Percentiles rank a stretch among this genome's conserved stretches.
These are phyloP conservation scores for Phalacrocorax aristotelis DNA, from an alignment of 2,113 vertebrate genomes.

Conservation along the genomic window DNA sequence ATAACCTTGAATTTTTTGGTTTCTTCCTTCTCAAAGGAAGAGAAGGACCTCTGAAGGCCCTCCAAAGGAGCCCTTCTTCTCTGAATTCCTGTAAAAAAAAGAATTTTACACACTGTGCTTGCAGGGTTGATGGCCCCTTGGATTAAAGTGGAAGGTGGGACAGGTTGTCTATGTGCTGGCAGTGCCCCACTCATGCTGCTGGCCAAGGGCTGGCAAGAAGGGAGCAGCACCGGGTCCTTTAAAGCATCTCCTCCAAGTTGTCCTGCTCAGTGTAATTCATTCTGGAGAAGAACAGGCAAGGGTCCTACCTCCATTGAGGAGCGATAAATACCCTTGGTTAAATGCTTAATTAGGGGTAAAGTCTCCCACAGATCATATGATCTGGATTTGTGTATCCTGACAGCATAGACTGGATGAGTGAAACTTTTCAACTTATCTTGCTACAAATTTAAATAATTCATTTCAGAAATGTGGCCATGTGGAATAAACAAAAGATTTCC, in stretches of 20 bases:
- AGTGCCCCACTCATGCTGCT: neutral
- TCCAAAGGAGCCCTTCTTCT: neutral
- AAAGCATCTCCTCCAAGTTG: neutral
- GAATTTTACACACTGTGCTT: neutral
- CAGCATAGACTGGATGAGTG: neutral
- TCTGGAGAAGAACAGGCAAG: neutral
- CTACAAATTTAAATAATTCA: neutral
- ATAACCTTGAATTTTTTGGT: neutral
- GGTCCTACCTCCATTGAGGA: neutral
- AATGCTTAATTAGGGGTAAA: neutral
- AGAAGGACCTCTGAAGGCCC: neutral
- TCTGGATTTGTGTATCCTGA: neutral
- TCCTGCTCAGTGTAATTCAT: neutral
- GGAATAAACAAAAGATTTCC: neutral
- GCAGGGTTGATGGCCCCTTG: neutral
- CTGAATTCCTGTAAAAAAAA: neutral
- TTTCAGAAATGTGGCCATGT: neutral
- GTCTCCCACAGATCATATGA: neutral
- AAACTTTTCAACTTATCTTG: neutral
- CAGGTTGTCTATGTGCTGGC: neutral
- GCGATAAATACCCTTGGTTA: neutral
- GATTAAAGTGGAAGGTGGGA: neutral
- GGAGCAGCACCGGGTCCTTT: neutral
- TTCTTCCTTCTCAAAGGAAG: neutral
- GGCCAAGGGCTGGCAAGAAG: neutral